Conservation (phyloP, 2,888 invertebrate species). For the Escarpia spicata region DNA sequence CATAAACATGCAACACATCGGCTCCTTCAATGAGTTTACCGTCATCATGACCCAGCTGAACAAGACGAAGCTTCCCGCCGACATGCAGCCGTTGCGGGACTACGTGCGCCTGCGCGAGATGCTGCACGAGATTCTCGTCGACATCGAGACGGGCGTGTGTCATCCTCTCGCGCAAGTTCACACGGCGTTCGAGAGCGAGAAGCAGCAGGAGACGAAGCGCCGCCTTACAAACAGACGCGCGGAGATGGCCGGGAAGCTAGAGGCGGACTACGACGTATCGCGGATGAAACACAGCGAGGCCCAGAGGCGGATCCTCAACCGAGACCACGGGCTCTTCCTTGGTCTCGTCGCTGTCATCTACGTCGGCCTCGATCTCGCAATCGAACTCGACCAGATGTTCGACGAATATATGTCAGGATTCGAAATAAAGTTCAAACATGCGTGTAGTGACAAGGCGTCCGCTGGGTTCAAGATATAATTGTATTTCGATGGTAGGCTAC, state of each 20-base stretch:
- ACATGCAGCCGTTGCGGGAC: constrained; percentile 8
- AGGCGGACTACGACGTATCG: constrained; percentile 45
- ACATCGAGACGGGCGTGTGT: constrained; percentile 45
- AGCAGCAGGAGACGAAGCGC: constrained; percentile 48
- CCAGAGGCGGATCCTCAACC: constrained; percentile 45
- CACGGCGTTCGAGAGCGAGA: constrained; percentile 49
- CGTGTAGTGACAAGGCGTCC: too few species aligned
- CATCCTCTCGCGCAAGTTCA: constrained; percentile 51
- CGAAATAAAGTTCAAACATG: background rate
- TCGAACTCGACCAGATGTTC: constrained; percentile 51
- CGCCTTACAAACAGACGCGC: constrained; percentile 42
- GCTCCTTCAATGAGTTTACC: constrained; percentile 48
- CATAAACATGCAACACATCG: constrained; percentile 38
- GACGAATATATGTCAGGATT: constrained; percentile 48
- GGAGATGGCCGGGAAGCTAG: constrained; percentile 44
- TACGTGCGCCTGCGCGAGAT: constrained; percentile 44
- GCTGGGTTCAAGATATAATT: background rate
- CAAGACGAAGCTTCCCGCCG: background rate
- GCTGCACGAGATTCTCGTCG: constrained; percentile 39
- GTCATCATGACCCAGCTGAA: constrained; percentile 34
- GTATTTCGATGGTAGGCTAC: background rate
- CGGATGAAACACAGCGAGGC: constrained; percentile 46
- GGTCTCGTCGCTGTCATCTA: constrained; percentile 54
- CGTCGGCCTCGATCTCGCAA: constrained; percentile 46
- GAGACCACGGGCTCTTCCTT: constrained; percentile 50